A percentile compares a stretch with the other conserved stretches of the same genome.
Conservation (phyloP, 2,113 vertebrate genomes). For the Acrocephalus arundinaceus region DNA sequence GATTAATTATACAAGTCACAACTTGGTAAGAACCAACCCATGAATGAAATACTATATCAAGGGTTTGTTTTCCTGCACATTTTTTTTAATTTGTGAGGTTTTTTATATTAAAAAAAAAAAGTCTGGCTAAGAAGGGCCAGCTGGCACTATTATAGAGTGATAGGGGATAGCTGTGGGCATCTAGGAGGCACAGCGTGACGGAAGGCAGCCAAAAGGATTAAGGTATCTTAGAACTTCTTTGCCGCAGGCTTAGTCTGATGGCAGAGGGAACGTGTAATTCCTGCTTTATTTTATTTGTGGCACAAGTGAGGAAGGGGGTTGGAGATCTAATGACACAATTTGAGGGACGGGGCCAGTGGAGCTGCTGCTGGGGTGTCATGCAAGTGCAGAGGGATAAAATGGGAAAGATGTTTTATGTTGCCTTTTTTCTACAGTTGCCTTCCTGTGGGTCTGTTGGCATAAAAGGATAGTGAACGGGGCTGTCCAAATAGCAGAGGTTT, state of each 20-base stretch:
- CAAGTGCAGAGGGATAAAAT: neutral
- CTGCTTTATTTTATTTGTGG: slow-evolving; percentile 5
- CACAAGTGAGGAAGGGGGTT: neutral
- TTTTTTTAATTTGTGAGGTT: neutral
- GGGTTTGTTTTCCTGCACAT: neutral
- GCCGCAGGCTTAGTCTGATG: slow-evolving; percentile 59
- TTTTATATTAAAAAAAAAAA: neutral
- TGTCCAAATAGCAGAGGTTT: neutral
- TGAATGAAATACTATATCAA: neutral
- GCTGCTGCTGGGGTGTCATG: fast-evolving
- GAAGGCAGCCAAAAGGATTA: slow-evolving; percentile 63
- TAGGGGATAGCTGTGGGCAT: slow-evolving; percentile 28
- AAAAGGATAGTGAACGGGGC: neutral
- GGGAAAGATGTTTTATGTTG: neutral
- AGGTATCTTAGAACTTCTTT: slow-evolving; percentile 68
- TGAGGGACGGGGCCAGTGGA: neutral
- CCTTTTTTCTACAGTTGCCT: neutral
- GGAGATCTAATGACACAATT: neutral
- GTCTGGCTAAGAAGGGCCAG: neutral
- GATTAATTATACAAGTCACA: slow-evolving; percentile 1
- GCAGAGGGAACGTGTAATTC: slow-evolving; percentile 42
- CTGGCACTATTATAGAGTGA: slow-evolving; percentile 32
- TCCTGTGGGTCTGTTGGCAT: neutral
- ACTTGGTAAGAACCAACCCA: neutral
- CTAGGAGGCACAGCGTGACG: slow-evolving; percentile 13